Evolutionary conservation across 2,888 invertebrate species (phyloP).

Genomic region (Noctua janthe): DNA sequence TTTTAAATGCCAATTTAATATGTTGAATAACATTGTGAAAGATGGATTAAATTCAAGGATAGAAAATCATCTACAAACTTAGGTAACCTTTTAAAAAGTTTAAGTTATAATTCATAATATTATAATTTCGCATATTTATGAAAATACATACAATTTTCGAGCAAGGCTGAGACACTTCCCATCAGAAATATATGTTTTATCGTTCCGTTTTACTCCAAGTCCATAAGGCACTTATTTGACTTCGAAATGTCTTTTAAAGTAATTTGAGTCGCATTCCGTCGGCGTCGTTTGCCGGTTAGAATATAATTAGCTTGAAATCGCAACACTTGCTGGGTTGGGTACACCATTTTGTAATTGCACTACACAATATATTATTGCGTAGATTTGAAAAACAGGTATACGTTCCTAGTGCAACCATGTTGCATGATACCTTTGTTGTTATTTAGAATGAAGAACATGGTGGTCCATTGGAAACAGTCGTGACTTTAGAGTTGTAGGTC

Average conservation of each 20-base stretch:
- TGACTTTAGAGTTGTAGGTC: background rate
- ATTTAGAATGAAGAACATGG: background rate
- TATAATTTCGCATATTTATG: conserved; percentile 9
- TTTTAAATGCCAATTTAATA: conserved; percentile 8
- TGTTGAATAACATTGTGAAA: conserved; percentile 12
- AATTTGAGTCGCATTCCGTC: conserved; percentile 56
- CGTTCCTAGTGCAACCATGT: conserved; percentile 10
- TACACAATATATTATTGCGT: conserved; percentile 56
- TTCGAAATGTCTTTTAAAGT: conserved; percentile 45
- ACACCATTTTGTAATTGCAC: conserved; percentile 51
- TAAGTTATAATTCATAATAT: background rate
- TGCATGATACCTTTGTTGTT: conserved; percentile 6
- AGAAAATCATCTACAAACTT: background rate
- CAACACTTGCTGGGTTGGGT: conserved; percentile 43
- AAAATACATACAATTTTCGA: conserved; percentile 26
- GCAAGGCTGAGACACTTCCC: conserved; percentile 30
- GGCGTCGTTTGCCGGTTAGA: conserved; percentile 36
- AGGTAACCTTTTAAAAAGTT: background rate
- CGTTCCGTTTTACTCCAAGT: conserved; percentile 28
- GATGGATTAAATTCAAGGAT: conserved; percentile 1
- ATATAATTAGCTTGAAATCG: conserved; percentile 54
- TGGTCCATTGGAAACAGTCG: background rate
- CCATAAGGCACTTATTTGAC: conserved; percentile 30
- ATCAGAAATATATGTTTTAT: conserved; percentile 22
- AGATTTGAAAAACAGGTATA: conserved; percentile 5